Percentiles rank a stretch among this genome's conserved stretches.
Conservation (phyloP, 2,113 vertebrate species). For the Cottus gobio region DNA sequence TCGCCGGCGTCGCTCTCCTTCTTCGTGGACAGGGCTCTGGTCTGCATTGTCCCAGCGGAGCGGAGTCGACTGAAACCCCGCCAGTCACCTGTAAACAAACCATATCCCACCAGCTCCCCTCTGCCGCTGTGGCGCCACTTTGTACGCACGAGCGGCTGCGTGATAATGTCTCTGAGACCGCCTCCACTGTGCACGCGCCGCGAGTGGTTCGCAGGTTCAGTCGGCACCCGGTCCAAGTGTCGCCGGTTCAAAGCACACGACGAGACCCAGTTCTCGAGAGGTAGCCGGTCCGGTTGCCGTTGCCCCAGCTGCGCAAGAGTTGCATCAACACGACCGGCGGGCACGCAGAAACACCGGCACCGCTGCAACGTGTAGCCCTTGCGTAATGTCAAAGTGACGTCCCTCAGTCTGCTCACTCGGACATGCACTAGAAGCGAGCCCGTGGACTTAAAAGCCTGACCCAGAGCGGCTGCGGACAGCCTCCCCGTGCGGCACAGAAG, state of each 20-base stretch:
- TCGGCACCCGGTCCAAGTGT: slow-evolving; percentile 29
- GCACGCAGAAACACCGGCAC: slow-evolving; percentile 17
- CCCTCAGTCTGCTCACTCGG: slow-evolving; percentile 25
- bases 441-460: slow-evolving; percentile 37
- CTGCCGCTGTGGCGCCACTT: not conserved
- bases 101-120: not conserved
- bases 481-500: slow-evolving; percentile 51
- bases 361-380: slow-evolving; percentile 16
- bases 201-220: slow-evolving; percentile 30
- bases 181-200: slow-evolving; percentile 13
- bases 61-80: slow-evolving; percentile 7
- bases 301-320: not conserved
- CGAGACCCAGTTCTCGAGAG: slow-evolving; percentile 26
- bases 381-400: slow-evolving; percentile 53
- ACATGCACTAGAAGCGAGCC: slow-evolving; percentile 40
- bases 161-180: not conserved
- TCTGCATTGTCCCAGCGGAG: slow-evolving; percentile 52
- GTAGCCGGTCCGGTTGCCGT: not conserved
- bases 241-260: slow-evolving; percentile 28
- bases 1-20: slow-evolving; percentile 52
- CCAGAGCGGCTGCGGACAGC: slow-evolving; percentile 41
- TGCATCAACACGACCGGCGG: not conserved
- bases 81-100: slow-evolving; percentile 45
- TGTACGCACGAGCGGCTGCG: not conserved
- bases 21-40: slow-evolving; percentile 59